phyloP scores from a whole-genome alignment of 1,140 invertebrate species.

The Diorhabda sublineata region DNA sequence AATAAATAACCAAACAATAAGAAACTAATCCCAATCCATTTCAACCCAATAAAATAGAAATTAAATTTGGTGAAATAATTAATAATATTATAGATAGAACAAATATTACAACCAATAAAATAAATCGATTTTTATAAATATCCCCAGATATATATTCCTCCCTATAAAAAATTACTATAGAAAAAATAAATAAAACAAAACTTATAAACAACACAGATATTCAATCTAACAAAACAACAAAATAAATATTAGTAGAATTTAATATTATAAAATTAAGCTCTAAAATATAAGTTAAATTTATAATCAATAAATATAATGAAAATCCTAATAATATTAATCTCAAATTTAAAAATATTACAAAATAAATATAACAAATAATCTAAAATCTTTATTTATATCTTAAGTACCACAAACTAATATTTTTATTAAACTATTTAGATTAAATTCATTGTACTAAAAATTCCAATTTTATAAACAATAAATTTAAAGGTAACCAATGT shows the following conservation, averaged over 20 bases:
- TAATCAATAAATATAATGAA: slow-evolving; percentile 48
- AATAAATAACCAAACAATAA: slow-evolving; percentile 65
- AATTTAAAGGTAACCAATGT: slow-evolving; percentile 59
- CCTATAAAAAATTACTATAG: slow-evolving; percentile 58
- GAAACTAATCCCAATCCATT: slow-evolving; percentile 64
- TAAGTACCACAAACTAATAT: slow-evolving; percentile 47
- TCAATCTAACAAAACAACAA: slow-evolving; percentile 57
- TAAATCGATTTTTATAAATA: slow-evolving; percentile 52
- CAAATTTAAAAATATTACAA: slow-evolving; percentile 47
- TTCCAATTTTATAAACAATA: too few relatives aligned
- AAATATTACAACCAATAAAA: slow-evolving; percentile 59
- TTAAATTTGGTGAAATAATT: slow-evolving; percentile 63
- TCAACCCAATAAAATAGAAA: slow-evolving; percentile 65
- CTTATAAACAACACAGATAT: slow-evolving; percentile 56
- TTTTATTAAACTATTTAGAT: slow-evolving; percentile 59
- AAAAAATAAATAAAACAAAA: slow-evolving; percentile 59
- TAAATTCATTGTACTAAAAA: slow-evolving; percentile 14
- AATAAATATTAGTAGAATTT: slow-evolving; percentile 48
- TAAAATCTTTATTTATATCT: slow-evolving; percentile 47
- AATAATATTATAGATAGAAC: slow-evolving; percentile 63
- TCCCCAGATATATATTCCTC: slow-evolving; percentile 53
- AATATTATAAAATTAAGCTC: slow-evolving; percentile 52
- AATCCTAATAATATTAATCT: slow-evolving; percentile 45
- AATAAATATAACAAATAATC: slow-evolving; percentile 59
- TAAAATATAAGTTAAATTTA: slow-evolving; percentile 50